These are phyloP conservation scores for Sicus ferrugineus DNA, from an alignment of 2,888 invertebrate genomes.

Conservation along the genomic window DNA sequence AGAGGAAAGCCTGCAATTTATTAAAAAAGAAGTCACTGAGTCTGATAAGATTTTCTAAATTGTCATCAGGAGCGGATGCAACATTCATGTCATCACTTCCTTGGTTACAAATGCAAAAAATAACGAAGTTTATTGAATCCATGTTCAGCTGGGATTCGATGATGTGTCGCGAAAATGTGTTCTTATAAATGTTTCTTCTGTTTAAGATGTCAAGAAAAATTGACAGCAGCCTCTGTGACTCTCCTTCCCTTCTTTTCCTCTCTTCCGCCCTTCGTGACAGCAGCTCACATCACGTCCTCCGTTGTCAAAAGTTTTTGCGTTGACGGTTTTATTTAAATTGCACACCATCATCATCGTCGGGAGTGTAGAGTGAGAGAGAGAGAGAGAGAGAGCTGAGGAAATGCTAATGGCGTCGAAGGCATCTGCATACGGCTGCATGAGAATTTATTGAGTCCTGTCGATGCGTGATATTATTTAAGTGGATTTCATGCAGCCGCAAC, in stretches of 20 bases:
- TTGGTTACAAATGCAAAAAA: not conserved
- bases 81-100: not conserved
- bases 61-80: not conserved
- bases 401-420: slow-evolving; percentile 39
- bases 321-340: slow-evolving; percentile 33
- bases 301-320: slow-evolving; percentile 25
- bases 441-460: slow-evolving; percentile 34
- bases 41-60: too few relatives aligned
- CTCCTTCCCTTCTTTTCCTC: not conserved
- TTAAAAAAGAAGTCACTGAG: too few relatives aligned
- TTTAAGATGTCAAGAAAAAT: slow-evolving; percentile 28
- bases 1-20: too few relatives aligned
- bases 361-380: not conserved
- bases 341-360: slow-evolving; percentile 30
- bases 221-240: slow-evolving; percentile 23
- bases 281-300: slow-evolving; percentile 1
- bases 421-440: slow-evolving; percentile 24
- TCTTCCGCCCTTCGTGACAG: not conserved
- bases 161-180: slow-evolving; percentile 29
- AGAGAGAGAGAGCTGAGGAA: slow-evolving; percentile 22
- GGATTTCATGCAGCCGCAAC: slow-evolving; percentile 2
- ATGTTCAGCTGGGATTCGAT: slow-evolving; percentile 20
- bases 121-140: slow-evolving; percentile 8
- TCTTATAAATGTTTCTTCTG: slow-evolving; percentile 8
- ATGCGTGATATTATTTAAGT: slow-evolving; percentile 31